Evolutionary conservation across 2,797 vertebrate species (phyloP), one percentile per base, ranked within the genome.

Genomic region (Acanthiza pusilla): DNA sequence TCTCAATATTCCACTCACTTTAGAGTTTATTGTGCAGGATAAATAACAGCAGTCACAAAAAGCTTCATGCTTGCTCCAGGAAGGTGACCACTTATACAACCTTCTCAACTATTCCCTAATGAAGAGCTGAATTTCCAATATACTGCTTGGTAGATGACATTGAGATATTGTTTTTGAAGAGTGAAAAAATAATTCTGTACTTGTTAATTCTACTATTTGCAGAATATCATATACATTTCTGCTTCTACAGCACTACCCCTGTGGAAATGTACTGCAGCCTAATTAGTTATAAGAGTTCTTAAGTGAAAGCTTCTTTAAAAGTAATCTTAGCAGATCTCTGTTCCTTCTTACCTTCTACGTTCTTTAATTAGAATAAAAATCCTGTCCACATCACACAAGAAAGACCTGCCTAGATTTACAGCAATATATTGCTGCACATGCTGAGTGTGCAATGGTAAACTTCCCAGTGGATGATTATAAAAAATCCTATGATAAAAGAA

Each of bases 321-420:
- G 82, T 88, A 93, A 84, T 97, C 95, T 85, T 86, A 80, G 57
- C 61, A 73, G 81, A 89, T 86, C 82, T 88, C 27, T 88, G 60
- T 70, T 89, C 85, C 87, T 60, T 94, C 85, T 86, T 93, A 82
- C 60, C 63, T 63, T 91, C 70, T 63, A 86, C 7, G 12, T 70
- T 60, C 75, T 93, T 95, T 95, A 94, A 96, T 96, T 91, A 89
- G 94, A 94, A 94, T 84, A 83, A 96, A 91, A 81, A 91, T 86
- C 85, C 73, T 78, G 63, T 36, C 55, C 29, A 20, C 58, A 82
- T 63, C 34, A 73, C 86, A 84, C n/a, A 70, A 85, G 62, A 91
- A 75, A 83, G 60, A 79, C 68, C 65, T 87, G 76, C n/a, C 73
- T 76, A 51, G 34, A 76, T 19, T 76, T 87, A 53, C 18, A 63